These are phyloP conservation scores for Tachina lurida DNA, from an alignment of 2,888 invertebrate genomes.

Conservation along the genomic window DNA sequence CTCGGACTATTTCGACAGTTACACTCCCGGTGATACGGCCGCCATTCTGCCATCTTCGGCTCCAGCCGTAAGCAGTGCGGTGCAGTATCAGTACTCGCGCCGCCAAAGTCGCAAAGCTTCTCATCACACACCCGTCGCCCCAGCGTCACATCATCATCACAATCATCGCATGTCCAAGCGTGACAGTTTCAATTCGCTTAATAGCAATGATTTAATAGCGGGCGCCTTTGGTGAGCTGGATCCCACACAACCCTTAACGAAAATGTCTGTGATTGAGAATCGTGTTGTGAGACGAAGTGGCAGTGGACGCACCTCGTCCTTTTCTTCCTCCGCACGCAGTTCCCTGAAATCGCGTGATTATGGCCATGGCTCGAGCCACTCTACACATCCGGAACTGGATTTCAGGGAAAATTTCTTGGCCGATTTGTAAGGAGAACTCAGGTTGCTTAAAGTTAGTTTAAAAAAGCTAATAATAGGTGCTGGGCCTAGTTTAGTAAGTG, in stretches of 20 bases:
- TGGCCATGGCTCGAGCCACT: slow-evolving; percentile 79
- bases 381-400: slow-evolving; percentile 81
- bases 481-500: slow-evolving; percentile 7
- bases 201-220: slow-evolving; percentile 80
- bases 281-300: slow-evolving; percentile 80
- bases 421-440: slow-evolving; percentile 77
- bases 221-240: slow-evolving; percentile 81
- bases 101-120: slow-evolving; percentile 80
- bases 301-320: slow-evolving; percentile 79
- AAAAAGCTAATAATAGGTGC: slow-evolving; percentile 26
- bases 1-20: slow-evolving; percentile 78
- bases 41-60: slow-evolving; percentile 69
- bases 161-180: slow-evolving; percentile 76
- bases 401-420: slow-evolving; percentile 83
- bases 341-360: slow-evolving; percentile 82
- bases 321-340: slow-evolving; percentile 80
- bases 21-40: slow-evolving; percentile 76
- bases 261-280: slow-evolving; percentile 82
- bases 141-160: slow-evolving; percentile 59
- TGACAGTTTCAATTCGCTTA: slow-evolving; percentile 81
- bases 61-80: slow-evolving; percentile 73
- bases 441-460: not conserved
- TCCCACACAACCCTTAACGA: slow-evolving; percentile 81
- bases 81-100: slow-evolving; percentile 81
- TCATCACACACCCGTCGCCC: slow-evolving; percentile 73